Conservation (phyloP, 2,113 vertebrate species). For the Tylochromis polylepis region DNA sequence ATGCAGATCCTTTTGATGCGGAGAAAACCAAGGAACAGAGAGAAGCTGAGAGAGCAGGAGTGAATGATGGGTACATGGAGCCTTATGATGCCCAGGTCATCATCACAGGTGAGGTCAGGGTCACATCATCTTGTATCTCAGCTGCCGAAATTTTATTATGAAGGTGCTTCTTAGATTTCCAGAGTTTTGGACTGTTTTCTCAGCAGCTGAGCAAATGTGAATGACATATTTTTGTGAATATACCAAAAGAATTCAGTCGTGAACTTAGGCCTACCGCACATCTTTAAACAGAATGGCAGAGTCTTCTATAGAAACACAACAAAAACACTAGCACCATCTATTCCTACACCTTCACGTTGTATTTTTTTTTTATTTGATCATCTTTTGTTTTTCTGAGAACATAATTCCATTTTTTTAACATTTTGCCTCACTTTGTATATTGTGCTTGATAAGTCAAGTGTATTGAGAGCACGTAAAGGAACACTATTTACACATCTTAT, state of each 20-base stretch:
- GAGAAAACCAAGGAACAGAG: slow-evolving; percentile 87
- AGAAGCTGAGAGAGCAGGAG: slow-evolving; percentile 83
- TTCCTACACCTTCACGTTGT: background rate
- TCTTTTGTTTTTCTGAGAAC: background rate
- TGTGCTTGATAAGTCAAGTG: background rate
- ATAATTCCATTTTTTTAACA: background rate
- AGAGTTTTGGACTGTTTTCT: background rate
- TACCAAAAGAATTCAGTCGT: background rate
- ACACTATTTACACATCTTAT: background rate
- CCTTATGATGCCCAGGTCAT: slow-evolving; percentile 95
- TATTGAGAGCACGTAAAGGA: background rate
- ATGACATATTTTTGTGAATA: background rate
- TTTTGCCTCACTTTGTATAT: background rate
- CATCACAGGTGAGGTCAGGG: slow-evolving; percentile 83
- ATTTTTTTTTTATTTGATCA: background rate
- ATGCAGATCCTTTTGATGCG: slow-evolving; percentile 91
- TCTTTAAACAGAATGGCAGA: background rate
- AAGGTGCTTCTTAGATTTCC: background rate
- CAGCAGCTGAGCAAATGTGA: background rate
- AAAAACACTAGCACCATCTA: background rate
- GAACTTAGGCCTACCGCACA: background rate
- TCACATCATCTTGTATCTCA: background rate
- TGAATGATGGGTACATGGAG: slow-evolving; percentile 95
- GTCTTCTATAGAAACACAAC: background rate
- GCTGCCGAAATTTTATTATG: background rate